phyloP scores from a whole-genome alignment of 2,797 vertebrate species.

The Enteromius afrohamiltoni region DNA sequence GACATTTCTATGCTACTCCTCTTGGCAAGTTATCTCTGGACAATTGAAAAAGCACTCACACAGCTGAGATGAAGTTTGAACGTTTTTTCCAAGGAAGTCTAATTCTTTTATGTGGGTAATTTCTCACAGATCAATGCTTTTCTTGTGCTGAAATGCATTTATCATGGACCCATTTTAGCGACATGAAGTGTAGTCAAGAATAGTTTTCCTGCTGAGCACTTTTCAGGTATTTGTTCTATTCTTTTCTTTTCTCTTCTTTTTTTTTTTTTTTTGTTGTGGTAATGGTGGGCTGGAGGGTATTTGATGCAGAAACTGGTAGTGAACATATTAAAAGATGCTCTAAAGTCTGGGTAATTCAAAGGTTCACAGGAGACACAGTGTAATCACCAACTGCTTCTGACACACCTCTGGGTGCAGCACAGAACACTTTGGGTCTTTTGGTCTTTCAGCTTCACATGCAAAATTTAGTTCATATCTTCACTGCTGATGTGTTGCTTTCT shows the following conservation, averaged over 20 bases:
- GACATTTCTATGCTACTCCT: slow-evolving; percentile 26
- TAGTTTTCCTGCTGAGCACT: slow-evolving; percentile 35
- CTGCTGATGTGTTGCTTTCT: background rate
- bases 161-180: slow-evolving; percentile 39
- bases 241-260: background rate
- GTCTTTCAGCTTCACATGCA: slow-evolving; percentile 2
- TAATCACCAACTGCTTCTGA: slow-evolving; percentile 31
- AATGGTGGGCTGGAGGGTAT: slow-evolving; percentile 5
- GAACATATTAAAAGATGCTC: slow-evolving; percentile 43
- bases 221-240: slow-evolving; percentile 24
- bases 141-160: slow-evolving; percentile 46
- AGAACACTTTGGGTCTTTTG: slow-evolving; percentile 12
- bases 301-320: background rate
- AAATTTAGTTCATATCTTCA: slow-evolving; percentile 13
- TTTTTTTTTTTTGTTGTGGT: background rate
- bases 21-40: slow-evolving; percentile 28
- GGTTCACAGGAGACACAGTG: background rate
- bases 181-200: slow-evolving; percentile 36
- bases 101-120: slow-evolving; percentile 37
- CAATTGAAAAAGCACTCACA: slow-evolving; percentile 23
- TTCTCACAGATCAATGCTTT: slow-evolving; percentile 45
- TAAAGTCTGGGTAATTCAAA: slow-evolving; percentile 14
- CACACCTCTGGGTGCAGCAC: slow-evolving; percentile 15
- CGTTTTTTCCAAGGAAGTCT: slow-evolving; percentile 15
- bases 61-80: slow-evolving; percentile 32